Conservation (phyloP, 2,888 invertebrate genomes). For the Maniola hyperantus region DNA sequence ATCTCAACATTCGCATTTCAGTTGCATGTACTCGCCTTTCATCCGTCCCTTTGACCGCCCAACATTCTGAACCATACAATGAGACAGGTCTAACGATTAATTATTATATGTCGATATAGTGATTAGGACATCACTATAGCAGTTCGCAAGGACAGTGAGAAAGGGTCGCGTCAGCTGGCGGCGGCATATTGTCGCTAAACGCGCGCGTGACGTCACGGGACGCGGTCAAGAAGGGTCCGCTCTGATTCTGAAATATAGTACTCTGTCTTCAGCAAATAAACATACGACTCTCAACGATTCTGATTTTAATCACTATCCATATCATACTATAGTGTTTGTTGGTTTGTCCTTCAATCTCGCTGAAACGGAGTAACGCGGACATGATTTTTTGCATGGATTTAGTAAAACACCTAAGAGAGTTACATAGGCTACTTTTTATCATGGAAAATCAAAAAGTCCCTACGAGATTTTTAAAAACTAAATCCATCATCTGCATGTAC, state of each 20-base stretch:
- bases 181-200: conserved; percentile 68
- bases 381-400: too few species aligned
- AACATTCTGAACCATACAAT: too few species aligned
- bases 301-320: too few species aligned
- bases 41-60: too few species aligned
- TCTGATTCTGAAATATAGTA: conserved; percentile 4
- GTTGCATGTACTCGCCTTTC: too few species aligned
- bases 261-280: not conserved
- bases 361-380: too few species aligned
- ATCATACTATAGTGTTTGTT: not conserved
- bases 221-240: conserved; percentile 42
- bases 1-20: too few species aligned
- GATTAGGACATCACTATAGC: conserved; percentile 40
- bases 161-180: conserved; percentile 71
- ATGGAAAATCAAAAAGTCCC: too few species aligned
- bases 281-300: not conserved
- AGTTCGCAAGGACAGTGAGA: conserved; percentile 38
- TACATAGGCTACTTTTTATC: not conserved
- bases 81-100: too few species aligned
- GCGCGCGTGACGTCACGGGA: conserved; percentile 38
- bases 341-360: not conserved
- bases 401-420: too few species aligned
- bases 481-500: too few species aligned
- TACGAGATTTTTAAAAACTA: too few species aligned
- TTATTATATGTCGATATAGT: not conserved